These are phyloP conservation scores for Hirtodrosophila alboralis DNA, from an alignment of 2,888 invertebrate species.

Conservation along the genomic window DNA sequence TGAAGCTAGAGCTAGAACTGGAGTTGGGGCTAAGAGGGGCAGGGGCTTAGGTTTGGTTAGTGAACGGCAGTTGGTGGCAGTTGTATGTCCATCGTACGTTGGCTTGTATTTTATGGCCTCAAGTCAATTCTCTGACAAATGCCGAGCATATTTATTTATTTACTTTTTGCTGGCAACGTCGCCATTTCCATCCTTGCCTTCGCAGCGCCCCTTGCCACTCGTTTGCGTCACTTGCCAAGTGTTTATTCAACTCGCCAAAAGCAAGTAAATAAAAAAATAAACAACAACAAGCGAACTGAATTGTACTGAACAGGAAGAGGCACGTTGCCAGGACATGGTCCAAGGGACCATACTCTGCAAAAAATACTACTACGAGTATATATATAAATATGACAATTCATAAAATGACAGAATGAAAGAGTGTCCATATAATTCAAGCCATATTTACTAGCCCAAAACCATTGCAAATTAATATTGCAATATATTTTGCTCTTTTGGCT, in stretches of 20 bases:
- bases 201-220: constrained; percentile 14
- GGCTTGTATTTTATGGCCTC: constrained; percentile 75
- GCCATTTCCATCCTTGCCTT: constrained; percentile 21
- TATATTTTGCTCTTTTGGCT: constrained; percentile 15
- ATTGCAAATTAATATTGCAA: constrained; percentile 42
- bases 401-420: background rate
- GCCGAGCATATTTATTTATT: constrained; percentile 80
- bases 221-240: constrained; percentile 74
- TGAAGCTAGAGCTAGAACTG: background rate
- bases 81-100: constrained; percentile 53
- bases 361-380: constrained; percentile 7
- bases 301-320: constrained; percentile 15
- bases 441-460: constrained; percentile 9
- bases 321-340: constrained; percentile 9
- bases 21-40: background rate
- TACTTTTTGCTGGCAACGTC: constrained; percentile 62
- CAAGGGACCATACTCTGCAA: constrained; percentile 8
- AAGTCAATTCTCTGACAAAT: constrained; percentile 80
- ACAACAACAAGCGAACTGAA: constrained; percentile 25
- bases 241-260: constrained; percentile 71
- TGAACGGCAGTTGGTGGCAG: constrained; percentile 26
- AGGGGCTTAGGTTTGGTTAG: background rate
- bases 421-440: no score
- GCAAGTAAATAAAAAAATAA: constrained; percentile 45
- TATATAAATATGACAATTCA: constrained; percentile 3